A percentile compares a stretch with the other conserved stretches of the same genome.
phyloP scores from a whole-genome alignment of 92 coral and sea anemone species.

The Phenganax stokvisi region DNA sequence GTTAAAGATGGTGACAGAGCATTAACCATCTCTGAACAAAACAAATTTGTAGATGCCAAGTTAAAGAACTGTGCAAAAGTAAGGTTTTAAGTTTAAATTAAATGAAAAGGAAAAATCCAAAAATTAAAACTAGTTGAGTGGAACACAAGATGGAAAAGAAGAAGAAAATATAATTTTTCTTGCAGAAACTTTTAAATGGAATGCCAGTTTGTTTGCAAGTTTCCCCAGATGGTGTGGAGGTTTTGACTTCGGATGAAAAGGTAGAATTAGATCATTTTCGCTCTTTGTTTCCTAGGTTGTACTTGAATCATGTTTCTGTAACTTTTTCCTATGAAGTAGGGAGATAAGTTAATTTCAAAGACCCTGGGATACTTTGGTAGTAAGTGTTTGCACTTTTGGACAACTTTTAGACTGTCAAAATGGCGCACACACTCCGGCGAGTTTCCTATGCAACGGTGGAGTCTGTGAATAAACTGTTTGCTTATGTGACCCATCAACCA shows the following conservation, averaged over 20 bases:
- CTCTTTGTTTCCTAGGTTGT: not conserved
- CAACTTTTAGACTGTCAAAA: constrained; percentile 62
- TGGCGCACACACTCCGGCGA: constrained; percentile 93
- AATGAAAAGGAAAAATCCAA: too few species aligned
- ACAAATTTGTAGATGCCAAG: constrained; percentile 66
- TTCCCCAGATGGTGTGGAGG: constrained; percentile 83
- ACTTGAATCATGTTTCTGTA: not conserved
- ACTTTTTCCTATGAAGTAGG: not conserved
- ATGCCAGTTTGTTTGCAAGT: constrained; percentile 62
- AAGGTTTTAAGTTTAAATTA: not conserved
- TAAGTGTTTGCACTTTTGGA: not conserved
- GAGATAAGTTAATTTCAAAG: not conserved
- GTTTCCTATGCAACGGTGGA: constrained; percentile 92
- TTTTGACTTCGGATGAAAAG: constrained; percentile 64
- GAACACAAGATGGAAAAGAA: not conserved
- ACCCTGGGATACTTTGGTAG: not conserved
- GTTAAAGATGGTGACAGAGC: constrained; percentile 63
- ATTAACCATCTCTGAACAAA: constrained; percentile 65
- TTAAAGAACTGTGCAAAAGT: constrained; percentile 43
- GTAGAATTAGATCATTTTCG: constrained; percentile 29
- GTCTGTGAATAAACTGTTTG: constrained; percentile 76
- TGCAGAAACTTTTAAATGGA: constrained; percentile 61
- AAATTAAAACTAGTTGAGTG: too few species aligned
- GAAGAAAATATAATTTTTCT: constrained; percentile 5
- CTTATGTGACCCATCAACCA: constrained; percentile 86